phyloP scores from a whole-genome alignment of 2,888 invertebrate genomes.

The Limnephilus auricula region DNA sequence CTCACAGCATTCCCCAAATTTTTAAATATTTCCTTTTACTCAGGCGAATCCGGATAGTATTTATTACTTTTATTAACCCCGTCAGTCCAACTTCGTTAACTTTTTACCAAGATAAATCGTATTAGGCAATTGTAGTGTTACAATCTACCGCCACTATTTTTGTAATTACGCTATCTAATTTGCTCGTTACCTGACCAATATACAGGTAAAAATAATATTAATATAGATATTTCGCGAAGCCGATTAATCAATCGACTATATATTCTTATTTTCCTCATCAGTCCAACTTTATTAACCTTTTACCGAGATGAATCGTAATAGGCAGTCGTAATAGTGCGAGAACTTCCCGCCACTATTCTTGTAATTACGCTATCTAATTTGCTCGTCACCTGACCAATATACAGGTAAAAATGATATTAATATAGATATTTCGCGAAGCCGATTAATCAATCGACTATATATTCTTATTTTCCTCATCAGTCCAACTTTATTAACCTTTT shows the following conservation, averaged over 20 bases:
- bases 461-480: background rate
- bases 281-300: background rate
- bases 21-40: too few relatives aligned
- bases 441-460: background rate
- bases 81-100: background rate
- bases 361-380: constrained; percentile 36
- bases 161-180: constrained; percentile 23
- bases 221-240: too few relatives aligned
- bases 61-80: too few relatives aligned
- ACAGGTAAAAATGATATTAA: too few relatives aligned
- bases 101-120: background rate
- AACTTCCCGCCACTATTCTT: background rate
- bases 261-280: background rate
- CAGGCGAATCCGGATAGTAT: too few relatives aligned
- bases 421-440: too few relatives aligned
- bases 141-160: background rate
- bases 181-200: background rate
- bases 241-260: background rate
- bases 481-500: background rate
- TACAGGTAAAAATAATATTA: too few relatives aligned
- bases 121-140: background rate
- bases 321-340: background rate
- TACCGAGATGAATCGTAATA: background rate
- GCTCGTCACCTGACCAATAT: background rate
- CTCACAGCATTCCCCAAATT: too few relatives aligned